Conservation (phyloP, 1,140 invertebrate species). For the Neuroterus valhalla region DNA sequence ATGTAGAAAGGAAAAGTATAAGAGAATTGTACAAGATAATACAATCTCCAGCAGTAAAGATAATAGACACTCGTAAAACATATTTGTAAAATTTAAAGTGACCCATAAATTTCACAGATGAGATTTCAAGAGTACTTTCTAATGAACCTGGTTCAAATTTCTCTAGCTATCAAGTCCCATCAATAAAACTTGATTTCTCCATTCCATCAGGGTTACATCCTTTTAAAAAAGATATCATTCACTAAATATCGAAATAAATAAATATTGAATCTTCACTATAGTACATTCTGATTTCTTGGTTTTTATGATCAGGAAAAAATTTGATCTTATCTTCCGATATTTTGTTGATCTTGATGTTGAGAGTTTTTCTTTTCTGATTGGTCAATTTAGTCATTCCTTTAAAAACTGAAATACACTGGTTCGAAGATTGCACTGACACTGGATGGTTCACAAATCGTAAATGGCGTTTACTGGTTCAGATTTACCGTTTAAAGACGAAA, state of each 20-base stretch:
- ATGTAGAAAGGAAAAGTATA: too few species aligned
- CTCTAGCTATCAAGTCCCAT: background rate
- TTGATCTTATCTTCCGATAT: too few species aligned
- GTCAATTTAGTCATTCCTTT: background rate
- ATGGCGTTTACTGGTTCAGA: constrained; percentile 51
- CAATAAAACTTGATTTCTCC: background rate
- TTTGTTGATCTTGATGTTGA: too few species aligned
- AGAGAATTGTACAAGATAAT: too few species aligned
- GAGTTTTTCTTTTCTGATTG: background rate
- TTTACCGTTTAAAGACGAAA: constrained; percentile 43
- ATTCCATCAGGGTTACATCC: background rate
- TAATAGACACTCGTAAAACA: constrained; percentile 10
- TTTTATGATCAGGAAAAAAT: too few species aligned
- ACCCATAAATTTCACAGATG: background rate
- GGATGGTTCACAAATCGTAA: constrained; percentile 54
- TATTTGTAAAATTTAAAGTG: background rate
- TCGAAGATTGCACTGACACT: constrained; percentile 31
- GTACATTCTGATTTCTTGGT: too few species aligned
- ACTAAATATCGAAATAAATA: too few species aligned
- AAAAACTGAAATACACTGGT: constrained; percentile 32
- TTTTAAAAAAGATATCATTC: background rate
- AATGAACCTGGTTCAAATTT: constrained; percentile 21
- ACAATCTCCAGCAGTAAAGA: background rate
- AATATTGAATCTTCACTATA: too few species aligned
- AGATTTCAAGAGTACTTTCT: constrained; percentile 26